These are phyloP conservation scores for Metridium senile DNA, from an alignment of 92 coral and sea anemone species.

Conservation along the genomic window DNA sequence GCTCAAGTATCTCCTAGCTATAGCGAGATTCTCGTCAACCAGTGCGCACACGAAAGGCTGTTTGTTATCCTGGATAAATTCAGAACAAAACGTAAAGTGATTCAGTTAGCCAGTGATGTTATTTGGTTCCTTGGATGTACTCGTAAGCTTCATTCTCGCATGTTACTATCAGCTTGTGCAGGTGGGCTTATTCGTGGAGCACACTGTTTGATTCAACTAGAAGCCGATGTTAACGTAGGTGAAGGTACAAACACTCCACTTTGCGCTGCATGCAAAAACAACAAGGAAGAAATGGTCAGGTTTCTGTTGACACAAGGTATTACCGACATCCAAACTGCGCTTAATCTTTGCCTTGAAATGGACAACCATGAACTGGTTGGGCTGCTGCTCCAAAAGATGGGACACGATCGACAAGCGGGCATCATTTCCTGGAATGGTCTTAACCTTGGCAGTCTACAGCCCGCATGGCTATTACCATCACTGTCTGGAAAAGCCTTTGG, in stretches of 20 bases:
- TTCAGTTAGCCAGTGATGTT: constrained; percentile 76
- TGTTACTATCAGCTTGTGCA: constrained; percentile 89
- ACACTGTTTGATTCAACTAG: constrained; percentile 75
- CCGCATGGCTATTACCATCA: constrained; percentile 89
- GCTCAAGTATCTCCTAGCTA: constrained; percentile 68
- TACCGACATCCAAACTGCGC: constrained; percentile 85
- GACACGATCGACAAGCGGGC: constrained; percentile 94
- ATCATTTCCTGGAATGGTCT: constrained; percentile 90
- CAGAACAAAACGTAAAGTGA: constrained; percentile 60
- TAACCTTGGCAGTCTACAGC: constrained; percentile 78
- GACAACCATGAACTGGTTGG: constrained; percentile 78
- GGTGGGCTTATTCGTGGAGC: constrained; percentile 79
- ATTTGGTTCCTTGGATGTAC: constrained; percentile 82
- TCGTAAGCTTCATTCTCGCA: constrained; percentile 68
- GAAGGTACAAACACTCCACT: constrained; percentile 85
- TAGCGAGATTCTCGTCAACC: constrained; percentile 74
- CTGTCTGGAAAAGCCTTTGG: constrained; percentile 71
- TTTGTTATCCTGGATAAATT: constrained; percentile 72
- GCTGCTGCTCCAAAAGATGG: constrained; percentile 82
- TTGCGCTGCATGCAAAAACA: constrained; percentile 81
- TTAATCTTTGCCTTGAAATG: constrained; percentile 82
- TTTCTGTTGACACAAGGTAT: constrained; percentile 84
- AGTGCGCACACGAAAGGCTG: constrained; percentile 78
- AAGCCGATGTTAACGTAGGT: constrained; percentile 93
- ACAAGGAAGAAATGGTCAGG: constrained; percentile 78